These are phyloP conservation scores for Poeciliopsis turneri DNA, from an alignment of 2,797 vertebrate species.

Conservation along the genomic window DNA sequence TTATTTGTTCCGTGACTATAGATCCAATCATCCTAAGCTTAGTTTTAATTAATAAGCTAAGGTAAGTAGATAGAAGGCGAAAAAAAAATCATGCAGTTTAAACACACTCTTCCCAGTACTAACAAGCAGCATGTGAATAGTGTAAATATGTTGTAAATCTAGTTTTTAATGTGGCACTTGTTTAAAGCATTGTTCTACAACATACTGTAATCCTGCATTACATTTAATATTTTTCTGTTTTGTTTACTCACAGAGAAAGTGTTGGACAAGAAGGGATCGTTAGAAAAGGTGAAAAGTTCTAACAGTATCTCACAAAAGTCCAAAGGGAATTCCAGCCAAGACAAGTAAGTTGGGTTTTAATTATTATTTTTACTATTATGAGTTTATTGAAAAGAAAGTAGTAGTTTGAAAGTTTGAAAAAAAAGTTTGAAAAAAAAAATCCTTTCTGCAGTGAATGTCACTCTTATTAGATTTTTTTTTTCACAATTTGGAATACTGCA, in stretches of 20 bases:
- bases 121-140: not conserved
- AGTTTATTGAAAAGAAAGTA: not conserved
- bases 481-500: not conserved
- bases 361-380: not conserved
- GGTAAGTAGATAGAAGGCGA: not conserved
- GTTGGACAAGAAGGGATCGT: slow-evolving; percentile 60
- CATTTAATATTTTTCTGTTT: not conserved
- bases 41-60: not conserved
- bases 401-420: not conserved
- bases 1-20: not conserved
- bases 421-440: not conserved
- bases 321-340: slow-evolving; percentile 42
- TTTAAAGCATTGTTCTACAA: not conserved
- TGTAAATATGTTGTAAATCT: too few species aligned
- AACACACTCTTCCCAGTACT: not conserved
- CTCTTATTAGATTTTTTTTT: not conserved
- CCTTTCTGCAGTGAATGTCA: not conserved
- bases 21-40: not conserved
- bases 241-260: slow-evolving; percentile 65
- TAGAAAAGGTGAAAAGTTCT: slow-evolving; percentile 51
- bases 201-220: not conserved
- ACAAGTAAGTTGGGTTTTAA: slow-evolving; percentile 61
- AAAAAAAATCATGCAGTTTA: not conserved
- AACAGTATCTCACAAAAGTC: slow-evolving; percentile 51
- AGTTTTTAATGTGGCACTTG: not conserved